Conservation (phyloP, 2,888 invertebrate species). For the Pecten maximus region DNA sequence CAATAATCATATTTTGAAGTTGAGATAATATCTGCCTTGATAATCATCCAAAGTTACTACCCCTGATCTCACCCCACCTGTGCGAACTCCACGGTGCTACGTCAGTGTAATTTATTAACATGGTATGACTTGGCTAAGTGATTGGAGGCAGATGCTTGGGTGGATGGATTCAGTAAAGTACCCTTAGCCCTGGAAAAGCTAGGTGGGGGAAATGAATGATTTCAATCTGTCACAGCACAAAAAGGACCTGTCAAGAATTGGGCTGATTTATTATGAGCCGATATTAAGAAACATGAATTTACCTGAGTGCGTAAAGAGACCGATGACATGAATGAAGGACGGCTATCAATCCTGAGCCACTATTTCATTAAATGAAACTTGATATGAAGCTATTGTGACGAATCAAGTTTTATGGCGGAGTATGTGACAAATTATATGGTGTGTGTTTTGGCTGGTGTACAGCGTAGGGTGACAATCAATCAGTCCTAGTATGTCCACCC, state of each 20-base stretch:
- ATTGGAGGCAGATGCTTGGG: constrained; percentile 47
- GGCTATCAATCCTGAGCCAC: constrained; percentile 52
- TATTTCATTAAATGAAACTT: constrained; percentile 56
- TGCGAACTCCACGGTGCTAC: constrained; percentile 20
- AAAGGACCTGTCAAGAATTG: constrained; percentile 52
- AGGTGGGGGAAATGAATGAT: constrained; percentile 54
- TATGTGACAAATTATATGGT: constrained; percentile 37
- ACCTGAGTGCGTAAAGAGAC: constrained; percentile 47
- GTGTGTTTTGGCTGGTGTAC: constrained; percentile 37
- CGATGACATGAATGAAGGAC: constrained; percentile 49
- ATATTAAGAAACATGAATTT: constrained; percentile 49
- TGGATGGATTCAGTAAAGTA: constrained; percentile 42
- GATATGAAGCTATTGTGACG: constrained; percentile 45
- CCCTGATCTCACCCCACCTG: constrained; percentile 19
- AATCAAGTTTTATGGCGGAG: constrained; percentile 39
- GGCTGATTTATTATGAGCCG: constrained; percentile 54
- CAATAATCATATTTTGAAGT: constrained; percentile 25
- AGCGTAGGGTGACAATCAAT: constrained; percentile 35
- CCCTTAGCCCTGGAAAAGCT: constrained; percentile 38
- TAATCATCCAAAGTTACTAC: constrained; percentile 33
- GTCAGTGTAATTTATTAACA: constrained; percentile 51
- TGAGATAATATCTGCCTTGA: not conserved
- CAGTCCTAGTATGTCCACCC: constrained; percentile 13
- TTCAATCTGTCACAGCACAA: constrained; percentile 55
- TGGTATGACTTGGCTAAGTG: constrained; percentile 35